Base-by-base conservation (phyloP, 2,888 invertebrate species). In the Chaitophorus viminalis region DNA sequence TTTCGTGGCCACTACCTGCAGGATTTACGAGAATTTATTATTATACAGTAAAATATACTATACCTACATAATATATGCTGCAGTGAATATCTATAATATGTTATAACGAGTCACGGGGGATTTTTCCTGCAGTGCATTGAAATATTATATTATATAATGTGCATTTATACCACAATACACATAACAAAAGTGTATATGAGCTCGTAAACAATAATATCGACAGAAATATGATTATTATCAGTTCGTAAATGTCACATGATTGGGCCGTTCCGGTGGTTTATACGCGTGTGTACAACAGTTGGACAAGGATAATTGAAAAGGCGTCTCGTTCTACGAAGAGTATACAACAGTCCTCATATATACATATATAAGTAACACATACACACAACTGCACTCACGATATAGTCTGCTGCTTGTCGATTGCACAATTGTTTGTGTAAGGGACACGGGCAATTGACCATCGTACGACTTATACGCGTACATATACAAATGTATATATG, bases 361-460 rank as follows among this genome's bases (percentile, higher is more conserved):
- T n/a, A 60, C 9, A n/a, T n/a, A 8, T 25, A 29, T n/a, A 0
- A n/a, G 3, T 46, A 75, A 75, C 9, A 36, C 60, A 21, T 25
- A 21, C 17, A 1, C 9, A 75, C 25, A 75, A 21, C 9, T 3
- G 36, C 36, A 75, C 25, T 18, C 17, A 18, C 3, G 31, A 29
- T 11, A 29, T 11, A 77, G 78, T 46, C 70, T 1, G 25, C 29
- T 21, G 29, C 76, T 14, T 5, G 74, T 70, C 79, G 79, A 86
- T 86, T 65, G 84, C 76, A 46, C 84, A 68, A 84, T 77, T 87
- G 87, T 87, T 87, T 87, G 87, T 81, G 87, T 78, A 65, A 87
- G 74, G 87, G 87, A 79, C 87, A 87, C 81, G 87, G 87, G 87
- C 87, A 74, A 87, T 87, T 87, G 87, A 87, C 87, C 81, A 36